Conservation (phyloP, 2,113 vertebrate species). For the Tragelaphus imberbis region DNA sequence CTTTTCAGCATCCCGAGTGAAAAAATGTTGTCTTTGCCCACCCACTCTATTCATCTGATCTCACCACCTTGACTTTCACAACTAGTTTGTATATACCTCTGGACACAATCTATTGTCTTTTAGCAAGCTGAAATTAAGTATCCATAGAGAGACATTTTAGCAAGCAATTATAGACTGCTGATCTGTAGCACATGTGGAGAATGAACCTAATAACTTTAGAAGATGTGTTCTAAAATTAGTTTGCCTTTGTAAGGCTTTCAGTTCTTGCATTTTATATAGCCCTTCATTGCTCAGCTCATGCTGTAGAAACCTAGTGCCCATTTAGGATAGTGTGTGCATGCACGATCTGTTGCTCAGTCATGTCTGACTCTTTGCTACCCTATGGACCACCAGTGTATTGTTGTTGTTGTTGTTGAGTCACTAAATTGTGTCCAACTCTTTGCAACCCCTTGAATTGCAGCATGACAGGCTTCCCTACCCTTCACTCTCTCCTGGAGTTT, state of each 20-base stretch:
- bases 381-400: not conserved
- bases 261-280: not conserved
- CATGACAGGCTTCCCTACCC: not conserved
- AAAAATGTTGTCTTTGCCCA: conserved; percentile 29
- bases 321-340: not conserved
- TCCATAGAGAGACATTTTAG: not conserved
- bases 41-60: conserved; percentile 3
- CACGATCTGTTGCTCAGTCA: not conserved
- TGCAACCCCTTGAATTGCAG: not conserved
- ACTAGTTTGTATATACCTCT: not conserved
- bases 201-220: not conserved
- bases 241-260: not conserved
- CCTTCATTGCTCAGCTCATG: not conserved
- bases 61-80: not conserved
- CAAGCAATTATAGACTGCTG: not conserved
- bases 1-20: not conserved
- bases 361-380: not conserved
- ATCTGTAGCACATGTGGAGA: not conserved
- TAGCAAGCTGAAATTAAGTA: not conserved
- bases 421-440: not conserved
- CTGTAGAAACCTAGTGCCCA: not conserved
- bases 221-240: not conserved
- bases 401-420: not conserved
- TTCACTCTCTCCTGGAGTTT: not conserved
- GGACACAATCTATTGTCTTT: not conserved